Conservation (phyloP, 2,888 invertebrate genomes). For the Geophilus truncorum region DNA sequence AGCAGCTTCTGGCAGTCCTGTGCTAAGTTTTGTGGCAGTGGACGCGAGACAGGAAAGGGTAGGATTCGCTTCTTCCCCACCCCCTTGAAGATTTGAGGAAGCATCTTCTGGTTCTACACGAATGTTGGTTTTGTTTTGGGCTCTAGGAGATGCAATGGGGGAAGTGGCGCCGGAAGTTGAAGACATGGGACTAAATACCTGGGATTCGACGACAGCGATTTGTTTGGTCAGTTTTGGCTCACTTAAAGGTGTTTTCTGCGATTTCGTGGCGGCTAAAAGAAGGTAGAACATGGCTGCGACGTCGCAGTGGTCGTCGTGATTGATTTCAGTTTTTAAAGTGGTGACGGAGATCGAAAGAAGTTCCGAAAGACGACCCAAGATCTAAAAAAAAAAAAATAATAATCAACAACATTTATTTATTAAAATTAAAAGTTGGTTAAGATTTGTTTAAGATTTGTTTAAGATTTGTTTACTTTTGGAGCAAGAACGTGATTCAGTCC, state of each 20-base stretch:
- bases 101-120: not conserved
- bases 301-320: slow-evolving; percentile 29
- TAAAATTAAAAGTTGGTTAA: too few species aligned
- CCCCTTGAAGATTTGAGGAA: not conserved
- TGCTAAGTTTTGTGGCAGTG: not conserved
- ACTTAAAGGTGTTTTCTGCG: not conserved
- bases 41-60: not conserved
- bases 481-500: not conserved
- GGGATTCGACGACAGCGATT: not conserved
- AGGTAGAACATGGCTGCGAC: slow-evolving; percentile 31
- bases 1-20: not conserved
- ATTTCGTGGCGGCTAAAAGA: not conserved
- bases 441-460: not conserved
- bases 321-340: not conserved
- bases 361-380: not conserved
- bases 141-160: not conserved
- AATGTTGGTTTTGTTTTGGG: not conserved
- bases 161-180: not conserved
- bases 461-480: not conserved
- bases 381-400: not conserved
- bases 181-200: not conserved
- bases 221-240: not conserved
- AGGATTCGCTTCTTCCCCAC: not conserved
- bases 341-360: not conserved
- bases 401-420: too few species aligned